phyloP scores from a whole-genome alignment of 2,797 vertebrate genomes.

The Gymnothorax reevesii region DNA sequence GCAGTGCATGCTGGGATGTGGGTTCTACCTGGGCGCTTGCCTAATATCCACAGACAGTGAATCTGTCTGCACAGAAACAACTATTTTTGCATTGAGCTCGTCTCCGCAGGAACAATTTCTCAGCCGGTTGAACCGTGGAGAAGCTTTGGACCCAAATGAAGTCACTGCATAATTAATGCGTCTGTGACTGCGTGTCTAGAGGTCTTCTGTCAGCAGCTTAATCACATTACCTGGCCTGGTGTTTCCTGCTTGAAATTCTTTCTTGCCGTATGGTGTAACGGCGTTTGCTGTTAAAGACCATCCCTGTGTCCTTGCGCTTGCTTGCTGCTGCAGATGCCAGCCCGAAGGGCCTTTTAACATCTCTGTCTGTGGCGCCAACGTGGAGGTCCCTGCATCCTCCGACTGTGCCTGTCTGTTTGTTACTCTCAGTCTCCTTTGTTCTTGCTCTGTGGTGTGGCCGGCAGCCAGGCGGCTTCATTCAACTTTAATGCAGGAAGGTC shows the following conservation, averaged over 20 bases:
- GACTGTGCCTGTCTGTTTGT: neutral
- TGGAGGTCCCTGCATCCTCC: neutral
- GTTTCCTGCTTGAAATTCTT: neutral
- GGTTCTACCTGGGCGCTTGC: neutral
- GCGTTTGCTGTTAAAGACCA: neutral
- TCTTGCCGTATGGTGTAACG: neutral
- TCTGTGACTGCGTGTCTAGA: neutral
- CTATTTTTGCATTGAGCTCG: neutral
- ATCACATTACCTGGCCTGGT: neutral
- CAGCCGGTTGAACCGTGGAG: neutral
- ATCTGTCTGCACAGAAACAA: neutral
- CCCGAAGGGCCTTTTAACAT: neutral
- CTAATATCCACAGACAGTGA: neutral
- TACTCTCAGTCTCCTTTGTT: neutral
- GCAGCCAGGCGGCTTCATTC: constrained; percentile 2
- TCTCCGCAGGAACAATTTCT: neutral
- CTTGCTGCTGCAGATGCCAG: neutral
- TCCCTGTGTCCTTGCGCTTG: neutral
- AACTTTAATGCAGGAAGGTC: neutral
- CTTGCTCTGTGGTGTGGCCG: neutral
- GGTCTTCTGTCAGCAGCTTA: neutral
- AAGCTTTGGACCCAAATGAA: neutral
- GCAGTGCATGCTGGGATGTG: neutral
- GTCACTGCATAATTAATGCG: constrained; percentile 1
- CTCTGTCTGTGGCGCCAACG: neutral